Evolutionary conservation across 2,888 invertebrate genomes (phyloP).

Genomic region (Ashinkailepas kermadecensis): DNA sequence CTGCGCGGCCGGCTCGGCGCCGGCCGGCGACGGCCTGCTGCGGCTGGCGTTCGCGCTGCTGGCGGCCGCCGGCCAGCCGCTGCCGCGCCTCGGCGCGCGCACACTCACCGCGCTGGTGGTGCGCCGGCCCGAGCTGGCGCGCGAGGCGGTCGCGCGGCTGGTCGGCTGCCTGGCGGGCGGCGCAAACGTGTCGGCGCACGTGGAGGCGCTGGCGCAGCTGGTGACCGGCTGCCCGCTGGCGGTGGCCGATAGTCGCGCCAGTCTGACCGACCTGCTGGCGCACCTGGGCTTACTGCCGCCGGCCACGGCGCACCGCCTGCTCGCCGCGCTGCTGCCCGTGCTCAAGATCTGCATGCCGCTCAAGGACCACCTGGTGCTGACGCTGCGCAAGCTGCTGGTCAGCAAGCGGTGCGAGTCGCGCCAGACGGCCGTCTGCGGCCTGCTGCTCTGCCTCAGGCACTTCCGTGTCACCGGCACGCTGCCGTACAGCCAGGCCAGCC

Average conservation of each 20-base stretch:
- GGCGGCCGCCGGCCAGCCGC: not conserved
- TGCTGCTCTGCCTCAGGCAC: slow-evolving; percentile 31
- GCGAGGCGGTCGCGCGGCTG: slow-evolving; percentile 29
- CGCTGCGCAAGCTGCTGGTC: slow-evolving; percentile 31
- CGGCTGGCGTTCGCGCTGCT: not conserved
- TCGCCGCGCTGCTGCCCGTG: slow-evolving; percentile 29
- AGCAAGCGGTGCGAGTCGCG: slow-evolving; percentile 30
- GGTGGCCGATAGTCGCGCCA: slow-evolving; percentile 30
- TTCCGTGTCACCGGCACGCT: slow-evolving; percentile 31
- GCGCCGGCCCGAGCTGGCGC: slow-evolving; percentile 31
- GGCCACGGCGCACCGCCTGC: slow-evolving; percentile 25
- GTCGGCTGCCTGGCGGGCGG: slow-evolving; percentile 30
- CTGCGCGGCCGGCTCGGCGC: slow-evolving; percentile 5
- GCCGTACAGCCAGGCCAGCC: slow-evolving; percentile 32
- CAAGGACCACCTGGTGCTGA: slow-evolving; percentile 31
- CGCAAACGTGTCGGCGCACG: slow-evolving; percentile 26
- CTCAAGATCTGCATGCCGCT: slow-evolving; percentile 32
- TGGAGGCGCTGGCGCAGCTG: slow-evolving; percentile 29
- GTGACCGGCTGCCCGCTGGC: slow-evolving; percentile 30
- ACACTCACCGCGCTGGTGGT: slow-evolving; percentile 31
- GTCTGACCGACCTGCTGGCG: slow-evolving; percentile 30
- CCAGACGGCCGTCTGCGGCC: slow-evolving; percentile 31
- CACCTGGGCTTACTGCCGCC: slow-evolving; percentile 27
- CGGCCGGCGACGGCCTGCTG: slow-evolving; percentile 18
- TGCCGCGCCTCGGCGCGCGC: not conserved